These are phyloP conservation scores for Adelges cooleyi DNA, from an alignment of 1,140 invertebrate species.

Conservation along the genomic window DNA sequence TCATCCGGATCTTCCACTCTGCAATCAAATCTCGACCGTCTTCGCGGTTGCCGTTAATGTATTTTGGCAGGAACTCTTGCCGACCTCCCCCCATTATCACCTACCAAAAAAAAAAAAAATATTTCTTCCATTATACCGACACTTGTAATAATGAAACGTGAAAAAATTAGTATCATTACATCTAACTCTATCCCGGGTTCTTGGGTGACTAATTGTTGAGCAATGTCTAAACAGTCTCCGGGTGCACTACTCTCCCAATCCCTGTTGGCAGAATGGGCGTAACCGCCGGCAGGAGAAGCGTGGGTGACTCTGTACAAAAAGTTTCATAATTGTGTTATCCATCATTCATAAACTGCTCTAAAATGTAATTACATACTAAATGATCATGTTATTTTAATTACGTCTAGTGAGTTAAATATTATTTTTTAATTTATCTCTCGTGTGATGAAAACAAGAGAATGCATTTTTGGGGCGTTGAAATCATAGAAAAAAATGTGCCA, in stretches of 20 bases:
- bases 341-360: too few species aligned
- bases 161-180: constrained; percentile 35
- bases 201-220: constrained; percentile 47
- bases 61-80: constrained; percentile 44
- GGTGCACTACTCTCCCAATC: constrained; percentile 48
- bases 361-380: too few species aligned
- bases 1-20: constrained; percentile 41
- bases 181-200: constrained; percentile 47
- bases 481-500: too few species aligned
- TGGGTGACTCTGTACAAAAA: constrained; percentile 49
- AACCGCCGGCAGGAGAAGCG: constrained; percentile 63
- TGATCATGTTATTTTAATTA: too few species aligned
- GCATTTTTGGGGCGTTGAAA: too few species aligned
- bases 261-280: constrained; percentile 53
- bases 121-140: neutral
- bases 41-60: constrained; percentile 35
- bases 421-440: too few species aligned
- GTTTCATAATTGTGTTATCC: too few species aligned
- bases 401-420: too few species aligned
- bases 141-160: neutral
- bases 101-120: neutral
- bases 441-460: too few species aligned
- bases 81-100: constrained; percentile 46
- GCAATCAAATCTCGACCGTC: constrained; percentile 47
- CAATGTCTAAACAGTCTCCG: constrained; percentile 44